phyloP scores from a whole-genome alignment of 2,113 vertebrate species.

The Toxotes jaculatrix region DNA sequence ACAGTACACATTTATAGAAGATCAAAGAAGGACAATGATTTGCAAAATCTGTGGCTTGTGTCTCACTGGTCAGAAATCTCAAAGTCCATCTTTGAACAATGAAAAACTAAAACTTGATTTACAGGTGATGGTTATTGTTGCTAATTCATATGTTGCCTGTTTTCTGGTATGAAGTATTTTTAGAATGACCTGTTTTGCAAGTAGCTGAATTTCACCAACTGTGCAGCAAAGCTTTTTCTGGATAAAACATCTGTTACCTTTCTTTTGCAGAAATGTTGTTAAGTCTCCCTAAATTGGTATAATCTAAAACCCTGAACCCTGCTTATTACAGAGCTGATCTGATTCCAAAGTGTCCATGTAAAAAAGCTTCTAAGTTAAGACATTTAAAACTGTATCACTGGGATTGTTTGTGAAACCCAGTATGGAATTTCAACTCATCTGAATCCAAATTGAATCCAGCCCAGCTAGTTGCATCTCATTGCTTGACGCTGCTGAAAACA shows the following conservation, averaged over 20 bases:
- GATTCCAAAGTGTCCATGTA: background rate
- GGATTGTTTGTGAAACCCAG: background rate
- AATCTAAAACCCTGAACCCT: background rate
- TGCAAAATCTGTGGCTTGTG: background rate
- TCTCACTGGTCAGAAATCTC: background rate
- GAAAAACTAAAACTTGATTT: constrained; percentile 1
- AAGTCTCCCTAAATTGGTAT: too few relatives aligned
- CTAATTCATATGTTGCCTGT: background rate
- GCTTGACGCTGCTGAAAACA: constrained; percentile 12
- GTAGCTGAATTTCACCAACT: too few relatives aligned
- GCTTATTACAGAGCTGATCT: background rate
- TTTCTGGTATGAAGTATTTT: background rate
- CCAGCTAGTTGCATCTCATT: background rate
- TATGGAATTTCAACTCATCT: background rate
- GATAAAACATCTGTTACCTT: background rate
- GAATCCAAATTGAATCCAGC: background rate
- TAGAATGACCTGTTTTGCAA: background rate
- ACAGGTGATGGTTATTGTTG: background rate
- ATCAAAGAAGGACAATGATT: background rate
- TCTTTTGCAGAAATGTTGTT: background rate
- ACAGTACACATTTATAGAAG: background rate
- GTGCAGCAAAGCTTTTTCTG: background rate
- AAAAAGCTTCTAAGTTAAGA: background rate
- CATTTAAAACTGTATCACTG: background rate
- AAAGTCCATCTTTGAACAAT: constrained; percentile 2